These are phyloP conservation scores for Leptopilina boulardi DNA, from an alignment of 1,140 invertebrate species.

Conservation along the genomic window DNA sequence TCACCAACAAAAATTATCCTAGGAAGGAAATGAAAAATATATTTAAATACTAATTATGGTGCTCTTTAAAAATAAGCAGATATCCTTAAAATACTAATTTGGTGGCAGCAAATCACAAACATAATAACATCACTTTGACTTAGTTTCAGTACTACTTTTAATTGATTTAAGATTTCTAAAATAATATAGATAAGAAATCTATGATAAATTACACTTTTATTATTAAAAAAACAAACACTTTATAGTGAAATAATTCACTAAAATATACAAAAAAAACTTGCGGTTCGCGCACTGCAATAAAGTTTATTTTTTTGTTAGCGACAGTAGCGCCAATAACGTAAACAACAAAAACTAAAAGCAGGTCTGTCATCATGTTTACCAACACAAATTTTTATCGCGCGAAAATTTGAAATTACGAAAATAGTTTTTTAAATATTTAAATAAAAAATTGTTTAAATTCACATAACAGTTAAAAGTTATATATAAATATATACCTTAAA, in stretches of 20 bases:
- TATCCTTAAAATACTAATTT: not conserved
- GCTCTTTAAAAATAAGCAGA: not conserved
- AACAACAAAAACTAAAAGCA: not conserved
- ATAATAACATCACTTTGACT: not conserved
- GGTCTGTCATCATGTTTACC: not conserved
- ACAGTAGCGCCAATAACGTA: not conserved
- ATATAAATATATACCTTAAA: no score
- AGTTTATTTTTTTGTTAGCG: conserved; percentile 11
- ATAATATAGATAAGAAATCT: not conserved
- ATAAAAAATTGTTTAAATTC: no score
- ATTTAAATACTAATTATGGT: not conserved
- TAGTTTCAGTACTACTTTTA: not conserved
- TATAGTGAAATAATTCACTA: not conserved
- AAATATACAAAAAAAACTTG: not conserved
- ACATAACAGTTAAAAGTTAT: no score
- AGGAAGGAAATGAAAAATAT: not conserved
- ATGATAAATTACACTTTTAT: not conserved
- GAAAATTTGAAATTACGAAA: not conserved
- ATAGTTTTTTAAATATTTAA: not conserved
- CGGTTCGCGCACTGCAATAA: not conserved
- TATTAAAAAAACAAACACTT: conserved; percentile 7
- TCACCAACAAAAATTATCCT: not conserved
- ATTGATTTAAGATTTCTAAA: not conserved
- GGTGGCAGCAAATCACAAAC: not conserved
- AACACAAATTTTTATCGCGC: not conserved